Percentiles rank a stretch among this genome's conserved stretches.
phyloP scores from a whole-genome alignment of 2,888 invertebrate genomes.

The Hylaea fasciaria region DNA sequence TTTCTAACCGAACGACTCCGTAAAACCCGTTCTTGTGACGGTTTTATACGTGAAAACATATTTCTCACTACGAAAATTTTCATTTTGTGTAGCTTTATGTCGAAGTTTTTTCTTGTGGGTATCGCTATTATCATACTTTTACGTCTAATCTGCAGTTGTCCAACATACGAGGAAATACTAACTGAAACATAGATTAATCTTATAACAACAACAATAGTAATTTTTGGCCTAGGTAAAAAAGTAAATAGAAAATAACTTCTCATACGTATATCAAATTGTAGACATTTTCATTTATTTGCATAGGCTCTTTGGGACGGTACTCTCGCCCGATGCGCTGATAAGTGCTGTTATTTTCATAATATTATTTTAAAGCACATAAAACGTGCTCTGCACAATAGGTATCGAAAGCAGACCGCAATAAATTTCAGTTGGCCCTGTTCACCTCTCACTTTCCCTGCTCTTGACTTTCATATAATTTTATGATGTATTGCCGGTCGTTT shows the following conservation, averaged over 20 bases:
- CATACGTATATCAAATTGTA: too few relatives aligned
- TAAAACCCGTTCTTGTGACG: conserved; percentile 56
- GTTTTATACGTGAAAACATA: conserved; percentile 53
- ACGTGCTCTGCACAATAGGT: conserved; percentile 75
- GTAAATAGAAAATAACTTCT: not conserved
- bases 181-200: too few relatives aligned
- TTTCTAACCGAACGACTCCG: conserved; percentile 72
- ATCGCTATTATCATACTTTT: conserved; percentile 22
- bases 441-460: conserved; percentile 80
- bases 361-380: conserved; percentile 75
- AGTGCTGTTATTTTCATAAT: conserved; percentile 67
- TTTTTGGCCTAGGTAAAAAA: too few relatives aligned
- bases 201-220: too few relatives aligned
- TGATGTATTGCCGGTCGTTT: conserved; percentile 80
- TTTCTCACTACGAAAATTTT: conserved; percentile 50
- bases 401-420: conserved; percentile 82
- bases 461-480: conserved; percentile 85
- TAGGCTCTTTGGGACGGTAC: not conserved
- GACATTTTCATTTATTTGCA: not conserved
- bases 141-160: not conserved
- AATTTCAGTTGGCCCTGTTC: conserved; percentile 72
- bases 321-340: conserved; percentile 48
- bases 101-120: not conserved
- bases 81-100: not conserved
- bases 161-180: too few relatives aligned